Evolutionary conservation across 2,888 invertebrate species (phyloP).

Genomic region (Calliopum simillimum): DNA sequence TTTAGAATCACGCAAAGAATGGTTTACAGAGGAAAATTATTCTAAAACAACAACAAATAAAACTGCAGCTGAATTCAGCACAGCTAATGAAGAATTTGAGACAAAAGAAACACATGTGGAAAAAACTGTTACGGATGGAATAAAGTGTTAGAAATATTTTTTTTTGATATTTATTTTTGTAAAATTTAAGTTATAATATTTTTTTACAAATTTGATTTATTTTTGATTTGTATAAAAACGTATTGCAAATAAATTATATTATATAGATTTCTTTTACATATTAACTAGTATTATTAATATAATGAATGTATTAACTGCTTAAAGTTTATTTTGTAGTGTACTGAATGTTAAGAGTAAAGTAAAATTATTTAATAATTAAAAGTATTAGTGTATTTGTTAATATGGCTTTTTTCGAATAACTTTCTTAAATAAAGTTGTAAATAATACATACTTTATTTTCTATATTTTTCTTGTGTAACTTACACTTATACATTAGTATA

Average conservation of each 20-base stretch:
- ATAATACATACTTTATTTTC: slow-evolving; percentile 16
- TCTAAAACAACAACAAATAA: slow-evolving; percentile 11
- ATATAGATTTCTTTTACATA: slow-evolving; percentile 16
- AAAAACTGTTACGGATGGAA: slow-evolving; percentile 13
- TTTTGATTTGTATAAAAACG: slow-evolving; percentile 45
- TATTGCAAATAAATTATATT: slow-evolving; percentile 46
- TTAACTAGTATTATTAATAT: slow-evolving; percentile 9
- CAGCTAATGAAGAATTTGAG: not conserved
- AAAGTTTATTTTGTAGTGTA: slow-evolving; percentile 3
- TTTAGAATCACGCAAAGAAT: slow-evolving; percentile 82
- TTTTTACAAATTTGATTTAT: slow-evolving; percentile 32
- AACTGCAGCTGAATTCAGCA: slow-evolving; percentile 7
- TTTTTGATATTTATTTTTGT: slow-evolving; percentile 18
- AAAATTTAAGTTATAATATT: slow-evolving; percentile 7
- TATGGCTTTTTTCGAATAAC: slow-evolving; percentile 31
- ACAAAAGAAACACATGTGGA: slow-evolving; percentile 12
- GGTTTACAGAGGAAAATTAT: slow-evolving; percentile 84
- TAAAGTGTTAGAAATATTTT: slow-evolving; percentile 25
- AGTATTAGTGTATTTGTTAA: slow-evolving; percentile 21
- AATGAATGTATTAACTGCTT: not conserved
- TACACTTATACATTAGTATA: slow-evolving; percentile 2
- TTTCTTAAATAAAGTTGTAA: slow-evolving; percentile 1
- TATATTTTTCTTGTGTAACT: not conserved
- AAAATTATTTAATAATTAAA: not conserved
- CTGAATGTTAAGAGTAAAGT: slow-evolving; percentile 2